Conservation (phyloP, 2,797 vertebrate species). For the Ptychobarbus kaznakovi region DNA sequence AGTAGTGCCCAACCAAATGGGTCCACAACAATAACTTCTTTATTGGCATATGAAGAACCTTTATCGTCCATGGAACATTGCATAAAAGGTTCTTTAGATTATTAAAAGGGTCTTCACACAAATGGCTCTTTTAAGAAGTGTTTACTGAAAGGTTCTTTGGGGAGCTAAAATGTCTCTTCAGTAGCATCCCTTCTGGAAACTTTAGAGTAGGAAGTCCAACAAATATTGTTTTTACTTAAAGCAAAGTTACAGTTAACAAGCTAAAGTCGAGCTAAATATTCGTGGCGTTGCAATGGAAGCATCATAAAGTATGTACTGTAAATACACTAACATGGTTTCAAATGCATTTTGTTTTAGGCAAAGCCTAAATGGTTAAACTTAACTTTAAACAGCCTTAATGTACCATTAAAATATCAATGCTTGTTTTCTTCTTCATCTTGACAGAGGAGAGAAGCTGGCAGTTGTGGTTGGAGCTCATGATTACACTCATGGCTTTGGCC, state of each 20-base stretch:
- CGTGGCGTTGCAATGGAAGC: not conserved
- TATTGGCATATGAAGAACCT: not conserved
- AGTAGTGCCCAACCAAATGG: too few relatives aligned
- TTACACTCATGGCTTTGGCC: not conserved
- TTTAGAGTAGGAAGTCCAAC: not conserved
- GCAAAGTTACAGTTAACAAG: not conserved
- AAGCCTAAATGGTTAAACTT: not conserved
- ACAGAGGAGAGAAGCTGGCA: slow-evolving; percentile 48
- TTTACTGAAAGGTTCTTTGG: not conserved
- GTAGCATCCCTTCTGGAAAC: not conserved
- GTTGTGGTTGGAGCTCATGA: slow-evolving; percentile 61
- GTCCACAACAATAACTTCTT: not conserved
- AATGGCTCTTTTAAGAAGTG: not conserved
- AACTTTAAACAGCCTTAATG: not conserved
- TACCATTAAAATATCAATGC: not conserved
- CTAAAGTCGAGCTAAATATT: not conserved
- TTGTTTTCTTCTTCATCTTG: not conserved
- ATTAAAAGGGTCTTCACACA: not conserved
- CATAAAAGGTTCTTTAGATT: not conserved
- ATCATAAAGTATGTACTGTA: not conserved
- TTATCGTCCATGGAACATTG: not conserved
- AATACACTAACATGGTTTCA: not conserved
- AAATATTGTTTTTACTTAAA: not conserved
- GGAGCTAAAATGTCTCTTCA: not conserved
- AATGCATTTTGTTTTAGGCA: not conserved